Conservation (phyloP, 2,888 invertebrate genomes). For the Zygaena filipendulae region DNA sequence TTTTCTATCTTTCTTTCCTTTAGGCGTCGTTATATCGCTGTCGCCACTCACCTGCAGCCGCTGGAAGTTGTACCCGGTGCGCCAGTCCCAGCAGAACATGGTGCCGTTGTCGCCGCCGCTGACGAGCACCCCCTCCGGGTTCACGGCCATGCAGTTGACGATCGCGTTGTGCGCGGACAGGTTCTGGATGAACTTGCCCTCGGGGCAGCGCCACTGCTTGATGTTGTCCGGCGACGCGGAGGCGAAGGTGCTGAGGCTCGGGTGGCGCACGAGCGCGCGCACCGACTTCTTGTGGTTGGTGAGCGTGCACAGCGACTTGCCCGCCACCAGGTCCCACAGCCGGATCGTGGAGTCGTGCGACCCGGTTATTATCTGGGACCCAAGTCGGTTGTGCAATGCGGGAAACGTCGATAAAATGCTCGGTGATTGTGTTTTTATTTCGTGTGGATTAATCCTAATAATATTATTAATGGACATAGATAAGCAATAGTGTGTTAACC, state of each 20-base stretch:
- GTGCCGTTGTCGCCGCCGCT: slow-evolving; percentile 99
- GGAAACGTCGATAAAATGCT: not conserved
- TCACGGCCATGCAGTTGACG: slow-evolving; percentile 95
- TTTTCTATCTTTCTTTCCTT: no score
- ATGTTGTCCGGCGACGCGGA: slow-evolving; percentile 99
- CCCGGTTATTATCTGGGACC: slow-evolving; percentile 85
- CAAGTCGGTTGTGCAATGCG: slow-evolving; percentile 1
- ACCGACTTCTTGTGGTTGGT: slow-evolving; percentile 99
- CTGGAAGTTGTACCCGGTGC: slow-evolving; percentile 99
- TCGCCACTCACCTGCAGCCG: slow-evolving; percentile 77
- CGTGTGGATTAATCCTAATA: not conserved
- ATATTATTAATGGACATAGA: no score
- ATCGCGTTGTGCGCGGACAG: slow-evolving; percentile 97
- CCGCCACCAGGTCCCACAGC: slow-evolving; percentile 97
- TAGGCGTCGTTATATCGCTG: no score
- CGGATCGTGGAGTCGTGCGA: slow-evolving; percentile 97
- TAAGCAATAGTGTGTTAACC: no score
- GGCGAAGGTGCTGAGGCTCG: slow-evolving; percentile 91
- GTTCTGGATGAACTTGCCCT: slow-evolving; percentile 98
- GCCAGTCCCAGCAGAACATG: slow-evolving; percentile 98
- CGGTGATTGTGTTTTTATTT: slow-evolving; percentile 51
- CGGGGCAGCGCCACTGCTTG: slow-evolving; percentile 99
- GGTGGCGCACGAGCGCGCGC: slow-evolving; percentile 81
- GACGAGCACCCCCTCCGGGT: slow-evolving; percentile 94
- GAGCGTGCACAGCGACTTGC: slow-evolving; percentile 91